Evolutionary conservation across 2,888 invertebrate species (phyloP), one percentile per base, ranked within the genome.

Genomic region (Trichopria drosophilae): DNA sequence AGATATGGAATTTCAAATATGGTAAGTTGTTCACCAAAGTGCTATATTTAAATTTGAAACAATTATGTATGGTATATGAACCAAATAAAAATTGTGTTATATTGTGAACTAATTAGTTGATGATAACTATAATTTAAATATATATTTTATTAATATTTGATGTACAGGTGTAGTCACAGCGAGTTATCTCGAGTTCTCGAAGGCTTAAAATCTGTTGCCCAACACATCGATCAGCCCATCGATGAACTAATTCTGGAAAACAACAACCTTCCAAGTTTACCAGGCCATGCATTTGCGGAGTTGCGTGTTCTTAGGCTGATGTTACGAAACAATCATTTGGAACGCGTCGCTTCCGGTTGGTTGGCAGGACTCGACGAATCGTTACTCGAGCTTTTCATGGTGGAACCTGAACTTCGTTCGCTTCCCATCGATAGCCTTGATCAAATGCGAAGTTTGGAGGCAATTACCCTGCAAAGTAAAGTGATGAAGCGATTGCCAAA

Each of bases 211-310:
- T 81, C 85, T 31, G 79, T 89, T 24, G 84, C 85, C 54, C 81
- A 84, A 40, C 81, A 81, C 53, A 77, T 90, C 41, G 81, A 79
- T 54, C 82, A 82, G 42, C 85, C 88, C 4, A 85, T 93, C 62
- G 93, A 92, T 73, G 92, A 93, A 71, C 72, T 93, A 43, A 92
- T 93, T 58, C 80, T 93, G 61, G 93, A 93, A 77, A 91, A 90
- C 67, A 93, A 92, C 72, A 87, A 88, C 66, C 77, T 93, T 36
- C 90, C 91, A 7, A 87, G 91, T 1, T 67, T 93, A n/a, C 90
- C 92, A 0, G 91, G 90, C 5, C 84, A 87, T 59, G 82, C 88
- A 48, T 92, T 92, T 69, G 83, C 87, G 50, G 84, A 85, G 58
- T 76, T 91, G 40, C 84, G 86, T 72, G 85, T 91, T 19, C 78